A percentile compares a stretch with the other conserved stretches of the same genome.
These are phyloP conservation scores for Leuciscus idus DNA, from an alignment of 2,113 vertebrate species.

Conservation along the genomic window DNA sequence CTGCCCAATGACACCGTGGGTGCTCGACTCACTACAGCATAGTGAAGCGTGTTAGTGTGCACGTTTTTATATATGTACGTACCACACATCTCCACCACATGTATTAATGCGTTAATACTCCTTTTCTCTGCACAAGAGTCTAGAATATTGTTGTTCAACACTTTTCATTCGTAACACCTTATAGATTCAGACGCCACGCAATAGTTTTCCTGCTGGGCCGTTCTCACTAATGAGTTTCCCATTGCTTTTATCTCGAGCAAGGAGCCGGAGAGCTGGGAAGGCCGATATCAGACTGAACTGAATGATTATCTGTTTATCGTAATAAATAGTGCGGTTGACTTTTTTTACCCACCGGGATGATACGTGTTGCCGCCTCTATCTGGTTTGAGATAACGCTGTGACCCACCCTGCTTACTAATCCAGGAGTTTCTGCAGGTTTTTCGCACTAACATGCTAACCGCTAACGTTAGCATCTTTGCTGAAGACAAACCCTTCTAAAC, in stretches of 20 bases:
- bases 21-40: conserved; percentile 20
- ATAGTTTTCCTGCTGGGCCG: conserved; percentile 21
- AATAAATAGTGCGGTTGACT: not conserved
- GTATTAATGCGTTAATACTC: not conserved
- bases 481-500: not conserved
- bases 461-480: not conserved
- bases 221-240: conserved; percentile 31
- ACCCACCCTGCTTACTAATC: not conserved
- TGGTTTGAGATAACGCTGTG: not conserved
- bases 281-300: not conserved
- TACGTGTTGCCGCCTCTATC: not conserved
- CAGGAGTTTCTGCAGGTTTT: not conserved
- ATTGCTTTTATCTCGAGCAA: conserved; percentile 13
- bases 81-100: conserved; percentile 5
- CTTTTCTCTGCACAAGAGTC: not conserved
- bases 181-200: conserved; percentile 8
- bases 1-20: conserved; percentile 34
- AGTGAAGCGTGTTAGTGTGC: conserved; percentile 18
- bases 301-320: conserved; percentile 26
- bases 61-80: conserved; percentile 40
- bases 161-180: not conserved
- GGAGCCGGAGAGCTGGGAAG: not conserved
- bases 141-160: not conserved
- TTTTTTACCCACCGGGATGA: not conserved
- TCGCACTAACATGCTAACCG: not conserved